These are phyloP conservation scores for Salvelinus sp. DNA, from an alignment of 2,113 vertebrate genomes.

Conservation along the genomic window DNA sequence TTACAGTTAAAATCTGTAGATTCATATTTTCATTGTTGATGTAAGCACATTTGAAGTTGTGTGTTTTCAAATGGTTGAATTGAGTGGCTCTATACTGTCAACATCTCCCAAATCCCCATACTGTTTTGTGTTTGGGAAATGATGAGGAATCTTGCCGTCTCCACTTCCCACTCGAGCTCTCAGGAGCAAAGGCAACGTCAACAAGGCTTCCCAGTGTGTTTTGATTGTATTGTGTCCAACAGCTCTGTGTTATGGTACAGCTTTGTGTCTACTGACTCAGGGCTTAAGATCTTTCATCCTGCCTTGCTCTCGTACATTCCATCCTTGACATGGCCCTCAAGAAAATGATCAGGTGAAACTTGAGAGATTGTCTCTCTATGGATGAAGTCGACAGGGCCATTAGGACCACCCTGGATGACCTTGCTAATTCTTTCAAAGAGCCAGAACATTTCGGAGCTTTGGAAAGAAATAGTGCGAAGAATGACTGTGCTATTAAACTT, in stretches of 20 bases:
- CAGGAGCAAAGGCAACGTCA: background rate
- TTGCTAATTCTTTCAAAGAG: no score
- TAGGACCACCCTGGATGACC: no score
- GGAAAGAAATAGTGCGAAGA: no score
- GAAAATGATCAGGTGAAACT: slow-evolving; percentile 62
- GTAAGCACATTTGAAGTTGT: background rate
- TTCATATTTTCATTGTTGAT: no score
- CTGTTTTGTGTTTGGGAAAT: background rate
- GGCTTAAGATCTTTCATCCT: slow-evolving; percentile 29
- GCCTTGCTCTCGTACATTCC: slow-evolving; percentile 47
- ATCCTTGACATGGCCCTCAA: slow-evolving; percentile 24
- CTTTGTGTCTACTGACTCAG: background rate
- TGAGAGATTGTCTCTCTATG: slow-evolving; percentile 31
- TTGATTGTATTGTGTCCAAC: background rate
- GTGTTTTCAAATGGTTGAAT: background rate
- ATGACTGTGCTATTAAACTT: no score
- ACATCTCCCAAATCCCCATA: background rate
- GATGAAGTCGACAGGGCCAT: no score
- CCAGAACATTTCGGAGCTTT: no score
- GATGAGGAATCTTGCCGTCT: background rate
- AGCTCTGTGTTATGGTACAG: background rate
- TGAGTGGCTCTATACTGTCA: background rate
- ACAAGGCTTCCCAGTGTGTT: background rate
- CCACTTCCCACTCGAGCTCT: background rate
- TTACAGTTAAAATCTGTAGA: no score